Percentiles rank a stretch among this genome's conserved stretches.
These are phyloP conservation scores for Lepus timidus DNA, from an alignment of 2,113 vertebrate genomes.

Conservation along the genomic window DNA sequence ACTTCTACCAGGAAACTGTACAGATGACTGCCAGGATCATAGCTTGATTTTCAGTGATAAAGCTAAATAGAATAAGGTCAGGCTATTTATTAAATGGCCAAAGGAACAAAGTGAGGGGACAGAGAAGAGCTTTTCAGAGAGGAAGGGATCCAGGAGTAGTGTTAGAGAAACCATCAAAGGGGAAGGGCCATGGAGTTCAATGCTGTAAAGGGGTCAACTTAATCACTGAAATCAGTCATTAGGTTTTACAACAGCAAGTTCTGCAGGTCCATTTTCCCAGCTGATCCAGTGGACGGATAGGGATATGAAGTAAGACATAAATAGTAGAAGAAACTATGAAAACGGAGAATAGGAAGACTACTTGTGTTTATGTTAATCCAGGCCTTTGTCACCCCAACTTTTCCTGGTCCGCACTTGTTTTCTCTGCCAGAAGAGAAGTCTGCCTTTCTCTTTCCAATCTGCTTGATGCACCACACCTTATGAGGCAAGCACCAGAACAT, in stretches of 20 bases:
- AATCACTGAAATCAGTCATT: not conserved
- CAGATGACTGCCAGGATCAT: not conserved
- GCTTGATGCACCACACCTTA: not conserved
- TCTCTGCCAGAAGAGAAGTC: not conserved
- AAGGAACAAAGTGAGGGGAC: slow-evolving; percentile 11
- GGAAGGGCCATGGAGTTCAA: not conserved
- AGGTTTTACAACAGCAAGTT: not conserved
- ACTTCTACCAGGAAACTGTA: not conserved
- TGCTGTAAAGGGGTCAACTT: not conserved
- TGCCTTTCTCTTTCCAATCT: not conserved
- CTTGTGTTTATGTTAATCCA: not conserved
- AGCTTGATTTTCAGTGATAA: not conserved
- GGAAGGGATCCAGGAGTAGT: not conserved
- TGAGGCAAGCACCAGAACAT: not conserved
- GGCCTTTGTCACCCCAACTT: not conserved
- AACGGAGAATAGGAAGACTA: not conserved
- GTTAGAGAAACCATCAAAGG: slow-evolving; percentile 5
- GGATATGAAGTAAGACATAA: not conserved
- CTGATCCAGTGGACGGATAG: not conserved
- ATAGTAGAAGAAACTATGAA: not conserved
- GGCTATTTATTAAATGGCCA: not conserved
- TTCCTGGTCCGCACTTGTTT: not conserved
- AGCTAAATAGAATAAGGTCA: not conserved
- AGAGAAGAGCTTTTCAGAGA: not conserved
- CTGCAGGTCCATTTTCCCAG: not conserved